Conservation (phyloP, 30 jellyfish, hydroid and myxozoan genomes). For the Turritopsis dohrnii region DNA sequence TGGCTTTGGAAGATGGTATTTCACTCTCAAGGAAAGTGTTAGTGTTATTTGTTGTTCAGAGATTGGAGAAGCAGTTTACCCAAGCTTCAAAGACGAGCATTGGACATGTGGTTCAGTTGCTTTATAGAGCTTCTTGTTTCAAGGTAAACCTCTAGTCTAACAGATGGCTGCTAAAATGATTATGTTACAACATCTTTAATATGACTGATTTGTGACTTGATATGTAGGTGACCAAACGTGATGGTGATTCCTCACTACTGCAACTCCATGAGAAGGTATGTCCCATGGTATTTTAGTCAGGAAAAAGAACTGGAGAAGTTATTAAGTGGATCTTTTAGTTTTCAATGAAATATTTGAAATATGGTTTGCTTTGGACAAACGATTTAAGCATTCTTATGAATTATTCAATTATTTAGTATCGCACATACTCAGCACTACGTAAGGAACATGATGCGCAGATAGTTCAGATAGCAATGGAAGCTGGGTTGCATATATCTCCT, state of each 20-base stretch:
- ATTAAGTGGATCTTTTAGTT: not conserved
- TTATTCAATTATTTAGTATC: constrained; percentile 58
- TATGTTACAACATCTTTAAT: not conserved
- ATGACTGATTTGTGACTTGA: not conserved
- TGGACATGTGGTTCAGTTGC: constrained; percentile 98
- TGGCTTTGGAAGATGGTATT: constrained; percentile 91
- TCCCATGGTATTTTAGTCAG: not conserved
- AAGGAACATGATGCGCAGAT: constrained; percentile 99
- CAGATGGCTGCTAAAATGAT: not conserved
- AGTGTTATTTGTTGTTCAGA: constrained; percentile 90
- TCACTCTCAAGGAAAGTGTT: constrained; percentile 88
- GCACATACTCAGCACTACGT: constrained; percentile 89
- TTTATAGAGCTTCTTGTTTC: constrained; percentile 95
- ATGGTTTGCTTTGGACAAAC: not conserved
- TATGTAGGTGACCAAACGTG: constrained; percentile 80
- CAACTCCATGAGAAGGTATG: constrained; percentile 92
- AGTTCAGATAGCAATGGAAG: constrained; percentile 99
- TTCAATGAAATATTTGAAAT: not conserved
- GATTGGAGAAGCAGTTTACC: constrained; percentile 67
- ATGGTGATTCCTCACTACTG: constrained; percentile 89
- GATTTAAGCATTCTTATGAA: no score
- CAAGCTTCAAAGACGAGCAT: constrained; percentile 98
- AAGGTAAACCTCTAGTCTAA: constrained; percentile 40
- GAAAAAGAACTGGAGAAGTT: not conserved
- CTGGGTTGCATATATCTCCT: constrained; percentile 97